Conservation (phyloP, 2,888 invertebrate species). For the Pilophorus perplexus region DNA sequence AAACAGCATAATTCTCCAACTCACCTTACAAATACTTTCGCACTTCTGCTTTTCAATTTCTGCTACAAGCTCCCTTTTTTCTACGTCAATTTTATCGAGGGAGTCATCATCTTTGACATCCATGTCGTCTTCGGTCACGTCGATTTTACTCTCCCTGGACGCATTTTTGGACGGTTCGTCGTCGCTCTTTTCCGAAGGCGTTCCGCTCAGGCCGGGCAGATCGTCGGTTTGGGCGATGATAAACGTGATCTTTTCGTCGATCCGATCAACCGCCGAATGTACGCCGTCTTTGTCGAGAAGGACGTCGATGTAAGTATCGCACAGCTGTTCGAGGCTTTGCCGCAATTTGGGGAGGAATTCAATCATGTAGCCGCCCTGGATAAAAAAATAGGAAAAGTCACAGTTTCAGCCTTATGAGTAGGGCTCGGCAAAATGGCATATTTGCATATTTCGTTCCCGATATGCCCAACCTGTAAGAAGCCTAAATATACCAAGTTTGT, state of each 20-base stretch:
- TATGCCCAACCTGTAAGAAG: too few species aligned
- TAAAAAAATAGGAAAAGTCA: too few species aligned
- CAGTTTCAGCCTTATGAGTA: too few species aligned
- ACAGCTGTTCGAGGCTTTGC: constrained; percentile 55
- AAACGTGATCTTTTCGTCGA: constrained; percentile 60
- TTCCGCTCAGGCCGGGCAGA: constrained; percentile 53
- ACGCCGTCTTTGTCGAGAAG: constrained; percentile 55
- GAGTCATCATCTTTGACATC: constrained; percentile 35
- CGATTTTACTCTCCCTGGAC: constrained; percentile 43
- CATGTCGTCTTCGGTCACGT: constrained; percentile 42
- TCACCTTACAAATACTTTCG: constrained; percentile 77
- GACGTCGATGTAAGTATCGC: constrained; percentile 57
- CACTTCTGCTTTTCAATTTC: constrained; percentile 81
- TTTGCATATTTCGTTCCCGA: too few species aligned
- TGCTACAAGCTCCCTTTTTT: constrained; percentile 54
- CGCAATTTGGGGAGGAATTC: constrained; percentile 51
- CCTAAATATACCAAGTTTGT: too few species aligned
- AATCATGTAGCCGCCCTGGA: constrained; percentile 46
- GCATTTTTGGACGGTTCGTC: constrained; percentile 40
- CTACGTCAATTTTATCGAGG: constrained; percentile 40
- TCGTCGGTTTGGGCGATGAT: constrained; percentile 59
- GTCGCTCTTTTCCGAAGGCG: constrained; percentile 43
- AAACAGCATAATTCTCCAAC: too few species aligned
- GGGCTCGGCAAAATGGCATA: too few species aligned
- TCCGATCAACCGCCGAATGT: constrained; percentile 54